Evolutionary conservation across 2,797 vertebrate genomes (phyloP).

Genomic region (Sebastes jordani): DNA sequence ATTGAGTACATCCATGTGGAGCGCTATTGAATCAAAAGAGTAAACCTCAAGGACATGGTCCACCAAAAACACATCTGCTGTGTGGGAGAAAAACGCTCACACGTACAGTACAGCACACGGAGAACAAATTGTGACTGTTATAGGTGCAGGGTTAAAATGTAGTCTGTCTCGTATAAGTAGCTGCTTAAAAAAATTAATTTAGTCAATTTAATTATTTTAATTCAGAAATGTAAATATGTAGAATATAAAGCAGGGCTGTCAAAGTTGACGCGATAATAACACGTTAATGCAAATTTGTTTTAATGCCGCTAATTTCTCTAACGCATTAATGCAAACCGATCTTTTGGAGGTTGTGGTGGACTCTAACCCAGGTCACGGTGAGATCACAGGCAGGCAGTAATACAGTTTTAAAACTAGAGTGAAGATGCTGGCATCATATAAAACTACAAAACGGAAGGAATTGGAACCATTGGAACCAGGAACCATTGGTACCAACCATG

Average conservation of each 20-base stretch:
- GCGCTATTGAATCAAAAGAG: conserved; percentile 82
- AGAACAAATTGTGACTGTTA: background rate
- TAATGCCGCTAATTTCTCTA: too few relatives aligned
- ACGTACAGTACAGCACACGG: background rate
- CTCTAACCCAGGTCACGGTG: too few relatives aligned
- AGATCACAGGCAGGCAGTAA: too few relatives aligned
- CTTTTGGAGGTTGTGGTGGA: too few relatives aligned
- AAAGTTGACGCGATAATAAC: too few relatives aligned
- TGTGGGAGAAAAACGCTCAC: conserved; percentile 19
- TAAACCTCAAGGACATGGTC: conserved; percentile 82
- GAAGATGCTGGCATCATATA: too few relatives aligned
- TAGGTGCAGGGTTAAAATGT: background rate
- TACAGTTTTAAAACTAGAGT: too few relatives aligned
- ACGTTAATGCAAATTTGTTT: too few relatives aligned
- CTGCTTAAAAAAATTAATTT: background rate
- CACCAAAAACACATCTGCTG: conserved; percentile 79
- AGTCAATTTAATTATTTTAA: background rate
- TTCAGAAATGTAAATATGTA: background rate
- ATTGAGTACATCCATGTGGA: conserved; percentile 84
- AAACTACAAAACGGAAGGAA: too few relatives aligned
- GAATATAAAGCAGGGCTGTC: background rate
- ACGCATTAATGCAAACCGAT: too few relatives aligned
- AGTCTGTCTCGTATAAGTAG: background rate
- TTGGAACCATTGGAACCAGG: too few relatives aligned
- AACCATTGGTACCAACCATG: too few relatives aligned